Evolutionary conservation across 2,797 vertebrate species (phyloP).

Genomic region (Lutjanus argentimaculatus): DNA sequence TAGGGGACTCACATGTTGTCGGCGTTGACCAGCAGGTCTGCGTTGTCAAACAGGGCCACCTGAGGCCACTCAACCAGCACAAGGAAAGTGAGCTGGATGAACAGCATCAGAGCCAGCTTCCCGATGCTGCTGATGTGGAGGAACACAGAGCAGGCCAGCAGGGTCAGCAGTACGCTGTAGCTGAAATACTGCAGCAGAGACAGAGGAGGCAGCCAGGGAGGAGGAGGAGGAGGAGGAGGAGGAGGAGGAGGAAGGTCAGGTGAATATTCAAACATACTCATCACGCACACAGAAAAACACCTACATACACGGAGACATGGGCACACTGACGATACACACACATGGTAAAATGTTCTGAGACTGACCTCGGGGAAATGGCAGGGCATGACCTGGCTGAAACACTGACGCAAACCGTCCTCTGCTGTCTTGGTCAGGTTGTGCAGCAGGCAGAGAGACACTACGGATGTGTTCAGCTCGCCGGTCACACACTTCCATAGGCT

Average conservation of each 20-base stretch:
- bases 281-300: constrained; percentile 19
- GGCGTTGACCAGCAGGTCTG: constrained; percentile 91
- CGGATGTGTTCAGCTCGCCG: constrained; percentile 86
- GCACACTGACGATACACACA: constrained; percentile 14
- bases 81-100: constrained; percentile 92
- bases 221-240: constrained; percentile 7
- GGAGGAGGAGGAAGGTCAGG: constrained; percentile 24
- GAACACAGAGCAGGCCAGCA: constrained; percentile 97
- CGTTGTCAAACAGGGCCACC: constrained; percentile 93
- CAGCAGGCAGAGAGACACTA: constrained; percentile 90
- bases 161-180: constrained; percentile 94
- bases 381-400: constrained; percentile 81
- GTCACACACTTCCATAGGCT: constrained; percentile 86
- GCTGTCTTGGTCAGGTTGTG: constrained; percentile 88
- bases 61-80: constrained; percentile 94
- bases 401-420: constrained; percentile 85
- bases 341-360: constrained; percentile 38
- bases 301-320: background rate
- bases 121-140: constrained; percentile 98
- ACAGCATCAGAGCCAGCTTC: constrained; percentile 94
- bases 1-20: constrained; percentile 90
- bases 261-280: constrained; percentile 39
- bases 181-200: constrained; percentile 91
- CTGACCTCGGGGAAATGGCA: constrained; percentile 96
- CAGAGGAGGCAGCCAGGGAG: constrained; percentile 23